Evolutionary conservation across 2,797 vertebrate species (phyloP), one percentile per base, ranked within the genome.

Genomic region (Artibeus lituratus): DNA sequence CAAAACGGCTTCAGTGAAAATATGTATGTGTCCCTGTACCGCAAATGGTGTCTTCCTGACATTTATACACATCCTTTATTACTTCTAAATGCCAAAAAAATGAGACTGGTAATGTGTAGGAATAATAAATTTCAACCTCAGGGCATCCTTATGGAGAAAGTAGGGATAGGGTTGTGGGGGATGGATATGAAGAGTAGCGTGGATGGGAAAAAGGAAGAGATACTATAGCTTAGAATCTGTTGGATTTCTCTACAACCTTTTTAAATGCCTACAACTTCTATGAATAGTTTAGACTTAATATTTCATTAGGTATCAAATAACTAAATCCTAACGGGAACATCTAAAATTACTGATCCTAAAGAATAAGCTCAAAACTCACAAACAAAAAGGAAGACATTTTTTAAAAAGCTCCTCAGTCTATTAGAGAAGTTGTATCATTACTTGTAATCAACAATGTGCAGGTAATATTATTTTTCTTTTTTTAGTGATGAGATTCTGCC

Each of bases 301-400:
- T 77, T 86, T 81, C 12, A 69, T 26, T n/a, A 39, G 14, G 14
- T 78, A 32, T 26, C 59, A 94, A 89, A 90, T 72, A 67, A 57
- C 1, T 89, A 9, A 9, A 22, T 51, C 15, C 4, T 87, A 82
- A 89, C 26, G 82, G 21, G 18, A 42, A 88, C 19, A 37, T 92
- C 14, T 73, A 47, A 55, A 82, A 77, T 67, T 37, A 74, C 15
- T 49, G 47, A 69, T 19, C 22, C 1, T 69, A 74, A 57, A 42
- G 4, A 90, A 21, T 96, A 39, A 90, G 29, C 87, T 94, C 21
- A 90, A 42, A 82, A 92, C 3, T 86, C 51, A 47, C 29, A 69
- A 67, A 86, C 1, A 42, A 37, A 91, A 62, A 19, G 3, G 10
- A 73, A 53, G 42, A 44, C 24, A 2, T 21, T 88, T 76, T 69